A percentile compares a stretch with the other conserved stretches of the same genome.
Evolutionary conservation across 2,888 invertebrate species (phyloP).

Genomic region (Rapana venosa): DNA sequence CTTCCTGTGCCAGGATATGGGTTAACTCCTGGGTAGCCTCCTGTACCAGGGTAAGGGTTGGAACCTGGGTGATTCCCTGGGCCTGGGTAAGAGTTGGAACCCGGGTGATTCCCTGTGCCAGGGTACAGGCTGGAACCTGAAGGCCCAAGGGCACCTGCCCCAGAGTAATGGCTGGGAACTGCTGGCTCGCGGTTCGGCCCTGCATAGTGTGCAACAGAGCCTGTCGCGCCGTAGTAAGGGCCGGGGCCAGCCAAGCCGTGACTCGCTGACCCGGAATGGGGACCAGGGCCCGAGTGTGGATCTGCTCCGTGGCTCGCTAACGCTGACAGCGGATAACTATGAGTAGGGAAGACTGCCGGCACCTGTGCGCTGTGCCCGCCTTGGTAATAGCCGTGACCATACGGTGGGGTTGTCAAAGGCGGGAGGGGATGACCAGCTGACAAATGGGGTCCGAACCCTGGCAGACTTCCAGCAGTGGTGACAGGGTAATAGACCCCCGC

Average conservation of each 20-base stretch:
- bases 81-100: too few species aligned
- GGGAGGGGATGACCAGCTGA: neutral
- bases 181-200: neutral
- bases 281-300: neutral
- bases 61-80: too few species aligned
- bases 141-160: too few species aligned
- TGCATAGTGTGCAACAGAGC: neutral
- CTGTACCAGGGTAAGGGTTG: neutral
- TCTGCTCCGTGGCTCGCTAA: too few species aligned
- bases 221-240: neutral
- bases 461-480: neutral
- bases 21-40: neutral
- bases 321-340: neutral
- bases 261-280: neutral
- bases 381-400: neutral
- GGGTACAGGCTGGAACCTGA: too few species aligned
- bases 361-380: neutral
- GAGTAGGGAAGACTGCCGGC: neutral
- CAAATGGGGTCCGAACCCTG: neutral
- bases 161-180: neutral
- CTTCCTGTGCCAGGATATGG: neutral
- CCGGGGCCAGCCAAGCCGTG: neutral
- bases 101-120: too few species aligned
- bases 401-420: neutral
- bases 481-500: neutral